Evolutionary conservation across 2,797 vertebrate species (phyloP), one percentile per base, ranked within the genome.

Genomic region (Cossypha caffra): DNA sequence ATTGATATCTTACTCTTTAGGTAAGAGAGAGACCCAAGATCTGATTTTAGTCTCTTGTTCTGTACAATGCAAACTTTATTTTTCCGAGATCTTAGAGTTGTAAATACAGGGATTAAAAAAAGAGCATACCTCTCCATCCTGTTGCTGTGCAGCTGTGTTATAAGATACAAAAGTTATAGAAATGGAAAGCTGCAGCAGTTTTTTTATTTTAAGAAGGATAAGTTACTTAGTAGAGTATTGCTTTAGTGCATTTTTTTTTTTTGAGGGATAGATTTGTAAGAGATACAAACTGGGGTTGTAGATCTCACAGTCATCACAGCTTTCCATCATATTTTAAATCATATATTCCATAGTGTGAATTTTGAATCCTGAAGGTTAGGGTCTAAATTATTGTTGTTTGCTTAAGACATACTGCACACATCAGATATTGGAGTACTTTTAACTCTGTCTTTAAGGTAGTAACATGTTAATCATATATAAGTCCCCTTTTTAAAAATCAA

Each of bases 61-160:
- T 78, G 1, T 40, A 19, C 18, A 45, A 7, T 57, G 14, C 17
- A 67, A 48, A 40, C 7, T 62, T 19, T 45, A 21, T 45, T 45
- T 52, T 42, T 55, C 16, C 63, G 47, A 35, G 29, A 14, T 66
- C 20, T 37, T 48, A 16, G 24, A 23, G 7, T 58, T 77, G 20
- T 47, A 75, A 81, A 67, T 43, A 29, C 2, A 51, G 17, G 9
- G 11, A 23, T 17, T 31, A 5, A 23, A 48, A 61, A 72, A 24
- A 5, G 10, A 3, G 9, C 24, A 8, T 1, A 4, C 18, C 1
- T 31, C 6, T 26, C 6, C 10, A 19, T 79, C 12, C 23, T 75
- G 16, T 71, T 63, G n/a, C 1, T 28, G 7, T 67, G 16, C 18
- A 52, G 14, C 9, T 57, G 3, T 66, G 9, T 48, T 72, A 2